Evolutionary conservation across 2,797 vertebrate species (phyloP).

Genomic region (Otus scops): DNA sequence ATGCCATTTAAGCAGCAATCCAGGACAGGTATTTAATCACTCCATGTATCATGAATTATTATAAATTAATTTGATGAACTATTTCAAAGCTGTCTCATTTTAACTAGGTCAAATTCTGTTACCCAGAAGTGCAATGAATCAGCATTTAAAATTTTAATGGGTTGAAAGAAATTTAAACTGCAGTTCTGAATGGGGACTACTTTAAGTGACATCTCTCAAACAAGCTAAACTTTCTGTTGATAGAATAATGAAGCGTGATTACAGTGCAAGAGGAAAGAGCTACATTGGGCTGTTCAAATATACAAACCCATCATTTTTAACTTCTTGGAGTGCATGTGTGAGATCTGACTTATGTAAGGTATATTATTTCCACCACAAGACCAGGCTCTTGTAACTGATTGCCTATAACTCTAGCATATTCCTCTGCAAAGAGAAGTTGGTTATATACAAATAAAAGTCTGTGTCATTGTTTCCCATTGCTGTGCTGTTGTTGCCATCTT

Average conservation of each 20-base stretch:
- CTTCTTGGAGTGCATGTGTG: slow-evolving; percentile 80
- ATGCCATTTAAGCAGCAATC: not conserved
- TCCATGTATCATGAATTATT: not conserved
- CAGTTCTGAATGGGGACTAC: not conserved
- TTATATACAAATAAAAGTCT: slow-evolving; percentile 54
- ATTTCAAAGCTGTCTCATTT: slow-evolving; percentile 21
- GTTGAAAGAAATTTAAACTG: not conserved
- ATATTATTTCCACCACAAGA: slow-evolving; percentile 84
- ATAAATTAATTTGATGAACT: slow-evolving; percentile 4
- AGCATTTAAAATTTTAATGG: not conserved
- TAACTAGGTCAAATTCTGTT: slow-evolving; percentile 36
- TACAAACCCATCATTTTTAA: slow-evolving; percentile 82
- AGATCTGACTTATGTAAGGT: slow-evolving; percentile 80
- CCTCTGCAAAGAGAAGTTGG: slow-evolving; percentile 71
- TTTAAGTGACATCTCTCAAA: not conserved
- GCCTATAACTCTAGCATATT: slow-evolving; percentile 82
- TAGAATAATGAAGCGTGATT: slow-evolving; percentile 83
- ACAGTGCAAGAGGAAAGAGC: slow-evolving; percentile 81
- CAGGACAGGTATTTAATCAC: not conserved
- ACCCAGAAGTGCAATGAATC: not conserved
- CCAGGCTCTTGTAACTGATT: slow-evolving; percentile 82
- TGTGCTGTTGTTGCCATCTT: not conserved
- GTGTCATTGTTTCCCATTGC: slow-evolving; percentile 61
- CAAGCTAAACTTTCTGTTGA: slow-evolving; percentile 84
- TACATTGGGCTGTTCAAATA: slow-evolving; percentile 77